These are phyloP conservation scores for Blera fallax DNA, from an alignment of 2,888 invertebrate species.

Conservation along the genomic window DNA sequence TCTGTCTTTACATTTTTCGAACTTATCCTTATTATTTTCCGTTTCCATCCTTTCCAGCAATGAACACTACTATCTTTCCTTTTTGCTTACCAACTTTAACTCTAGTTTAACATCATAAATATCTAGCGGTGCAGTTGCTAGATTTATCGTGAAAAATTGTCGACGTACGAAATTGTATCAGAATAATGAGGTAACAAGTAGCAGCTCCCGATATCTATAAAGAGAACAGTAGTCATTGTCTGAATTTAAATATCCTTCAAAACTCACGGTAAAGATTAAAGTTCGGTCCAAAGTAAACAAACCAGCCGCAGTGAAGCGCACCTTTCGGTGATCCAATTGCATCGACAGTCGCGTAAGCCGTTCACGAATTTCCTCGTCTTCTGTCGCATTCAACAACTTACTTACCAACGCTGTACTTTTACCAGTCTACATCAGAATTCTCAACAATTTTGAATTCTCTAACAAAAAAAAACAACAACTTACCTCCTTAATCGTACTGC, in stretches of 20 bases:
- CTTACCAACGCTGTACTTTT: constrained; percentile 78
- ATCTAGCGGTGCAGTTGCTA: constrained; percentile 15
- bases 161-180: constrained; percentile 79
- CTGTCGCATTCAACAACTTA: constrained; percentile 79
- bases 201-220: constrained; percentile 80
- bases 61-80: too few relatives aligned
- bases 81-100: too few relatives aligned
- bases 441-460: neutral
- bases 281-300: constrained; percentile 81
- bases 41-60: too few relatives aligned
- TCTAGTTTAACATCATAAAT: too few relatives aligned
- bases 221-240: constrained; percentile 11
- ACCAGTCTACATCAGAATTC: constrained; percentile 71
- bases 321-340: constrained; percentile 79
- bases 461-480: neutral
- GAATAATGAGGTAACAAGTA: constrained; percentile 81
- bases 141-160: constrained; percentile 51
- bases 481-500: constrained; percentile 75
- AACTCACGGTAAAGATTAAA: constrained; percentile 80
- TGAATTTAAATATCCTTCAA: neutral
- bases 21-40: too few relatives aligned
- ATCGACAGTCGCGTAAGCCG: constrained; percentile 78
- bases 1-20: too few relatives aligned
- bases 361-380: constrained; percentile 77
- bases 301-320: constrained; percentile 80